Base-by-base conservation (phyloP, 2,888 invertebrate species). In the Drosophila birchii region DNA sequence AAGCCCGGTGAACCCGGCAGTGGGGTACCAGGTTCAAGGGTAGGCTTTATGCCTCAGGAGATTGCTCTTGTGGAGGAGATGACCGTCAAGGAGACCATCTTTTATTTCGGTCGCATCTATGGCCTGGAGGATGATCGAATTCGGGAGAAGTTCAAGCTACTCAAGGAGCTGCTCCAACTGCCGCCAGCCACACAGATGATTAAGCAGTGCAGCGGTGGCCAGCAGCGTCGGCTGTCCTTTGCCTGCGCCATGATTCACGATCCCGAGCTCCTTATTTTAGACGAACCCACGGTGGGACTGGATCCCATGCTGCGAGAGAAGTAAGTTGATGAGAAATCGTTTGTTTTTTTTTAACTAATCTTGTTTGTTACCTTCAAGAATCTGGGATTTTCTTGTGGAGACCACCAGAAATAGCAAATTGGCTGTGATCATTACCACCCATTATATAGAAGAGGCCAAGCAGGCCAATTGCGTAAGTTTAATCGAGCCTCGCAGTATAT, bases 21-120 rank as follows among this genome's bases (percentile, higher is more conserved):
- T 92, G 96, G 93, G 76, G 95, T 94, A 82, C 97, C 94, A 49
- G 97, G 96, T 8, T 93, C 94, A 5, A 92, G 94, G 67, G 95
- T 98, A 2, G 98, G 98, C 18, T 97, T 97, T 89, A 97, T 97
- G 97, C 97, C 97, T 16, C 98, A 98, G 95, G 97, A 97, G 80
- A 95, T 97, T 75, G 96, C 97, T 0, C 91, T 97, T 43, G 95
- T 96, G 0, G 95, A 94, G 5, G 96, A 97, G 91, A 96, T 97
- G 93, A 95, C 96, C 7, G 96, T 98, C 0, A 94, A 95, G 63
- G 97, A 97, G 86, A 97, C 97, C 0, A 94, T 98, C 43, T 95
- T 94, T 88, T 98, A 97, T 92, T 98, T 98, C 93, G 98, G 98
- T 0, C 93, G 96, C 47, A 95, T 98, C 74, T 96, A 96, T 90